Evolutionary conservation across 2,888 invertebrate genomes (phyloP), one percentile per base, ranked within the genome.

Genomic region (Pristionchus entomophagus): DNA sequence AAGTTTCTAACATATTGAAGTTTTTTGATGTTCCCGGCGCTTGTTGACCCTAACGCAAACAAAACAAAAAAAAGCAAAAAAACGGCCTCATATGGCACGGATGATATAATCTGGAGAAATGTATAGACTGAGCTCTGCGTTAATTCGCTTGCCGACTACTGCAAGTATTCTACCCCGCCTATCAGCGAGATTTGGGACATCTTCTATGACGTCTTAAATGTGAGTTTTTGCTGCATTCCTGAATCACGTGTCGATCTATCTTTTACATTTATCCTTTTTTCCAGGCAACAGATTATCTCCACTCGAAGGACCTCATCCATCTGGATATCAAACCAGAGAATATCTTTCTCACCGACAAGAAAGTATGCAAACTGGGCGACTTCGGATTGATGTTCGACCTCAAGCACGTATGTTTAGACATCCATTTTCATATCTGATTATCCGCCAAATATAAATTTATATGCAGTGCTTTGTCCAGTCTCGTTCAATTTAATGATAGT

Each of bases 301-400:
- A 96, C 92, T 95, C 95, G 87, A 95, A 95, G 83, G 95, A 95
- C 92, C 94, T 96, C 53, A 95, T 96, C 53, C 96, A 96, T 93
- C 94, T 96, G 94, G 96, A 96, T 94, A 96, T 96, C 56, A 96
- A 96, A 93, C 95, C 96, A 73, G 96, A 96, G 84, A 96, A 96
- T 93, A 96, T 96, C 82, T 95, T 96, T 91, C 95, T 96, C 86
- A 95, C 95, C 84, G 95, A 95, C 87, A 95, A 95, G 91, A 95
- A 95, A 38, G 92, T 94, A n/a, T 96, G 96, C 93, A 96, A 96
- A 93, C 94, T 96, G 4, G 96, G 95, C 59, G 96, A 96, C 94
- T 96, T 96, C 94, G 96, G 96, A 19, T 94, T 96, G 22, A 95
- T 96, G 22, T 94, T 96, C 38, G 96, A 96, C 93, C 92, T 96